phyloP scores from a whole-genome alignment of 2,888 invertebrate genomes.

The Acleris literana region DNA sequence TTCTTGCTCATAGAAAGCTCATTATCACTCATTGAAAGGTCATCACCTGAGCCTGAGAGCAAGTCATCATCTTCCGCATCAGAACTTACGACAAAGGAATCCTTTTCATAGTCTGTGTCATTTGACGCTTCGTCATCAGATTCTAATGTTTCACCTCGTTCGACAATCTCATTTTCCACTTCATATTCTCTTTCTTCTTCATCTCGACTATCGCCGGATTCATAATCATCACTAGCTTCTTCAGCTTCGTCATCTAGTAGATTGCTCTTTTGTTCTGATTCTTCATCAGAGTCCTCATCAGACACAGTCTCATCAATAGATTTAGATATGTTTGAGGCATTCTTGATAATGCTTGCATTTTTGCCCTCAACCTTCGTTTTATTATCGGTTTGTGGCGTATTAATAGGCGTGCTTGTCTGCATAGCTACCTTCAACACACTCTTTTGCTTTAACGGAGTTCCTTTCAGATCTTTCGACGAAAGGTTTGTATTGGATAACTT shows the following conservation, averaged over 20 bases:
- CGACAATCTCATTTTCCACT: constrained; percentile 74
- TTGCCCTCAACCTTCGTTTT: constrained; percentile 28
- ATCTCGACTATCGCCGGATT: constrained; percentile 78
- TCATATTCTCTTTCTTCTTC: constrained; percentile 77
- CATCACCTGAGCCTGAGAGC: constrained; percentile 73
- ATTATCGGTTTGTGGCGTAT: neutral
- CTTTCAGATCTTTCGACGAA: constrained; percentile 29
- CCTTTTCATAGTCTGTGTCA: constrained; percentile 77
- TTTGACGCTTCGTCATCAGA: constrained; percentile 72
- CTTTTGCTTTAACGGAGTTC: constrained; percentile 19
- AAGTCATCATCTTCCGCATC: constrained; percentile 73
- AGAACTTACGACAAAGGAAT: constrained; percentile 82
- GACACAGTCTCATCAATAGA: constrained; percentile 43
- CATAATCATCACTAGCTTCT: constrained; percentile 70
- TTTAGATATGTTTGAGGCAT: constrained; percentile 27
- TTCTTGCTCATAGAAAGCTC: constrained; percentile 71
- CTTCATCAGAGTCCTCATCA: constrained; percentile 37
- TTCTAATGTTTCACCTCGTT: constrained; percentile 79
- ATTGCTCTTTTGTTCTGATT: constrained; percentile 47
- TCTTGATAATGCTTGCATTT: constrained; percentile 39
- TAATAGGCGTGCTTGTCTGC: constrained; percentile 35
- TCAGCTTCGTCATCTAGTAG: constrained; percentile 67
- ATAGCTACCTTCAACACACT: constrained; percentile 20
- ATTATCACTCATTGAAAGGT: constrained; percentile 71
- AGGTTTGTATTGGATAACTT: constrained; percentile 11